phyloP scores from a whole-genome alignment of 2,888 invertebrate species.

The Caenorhabditis sinica region DNA sequence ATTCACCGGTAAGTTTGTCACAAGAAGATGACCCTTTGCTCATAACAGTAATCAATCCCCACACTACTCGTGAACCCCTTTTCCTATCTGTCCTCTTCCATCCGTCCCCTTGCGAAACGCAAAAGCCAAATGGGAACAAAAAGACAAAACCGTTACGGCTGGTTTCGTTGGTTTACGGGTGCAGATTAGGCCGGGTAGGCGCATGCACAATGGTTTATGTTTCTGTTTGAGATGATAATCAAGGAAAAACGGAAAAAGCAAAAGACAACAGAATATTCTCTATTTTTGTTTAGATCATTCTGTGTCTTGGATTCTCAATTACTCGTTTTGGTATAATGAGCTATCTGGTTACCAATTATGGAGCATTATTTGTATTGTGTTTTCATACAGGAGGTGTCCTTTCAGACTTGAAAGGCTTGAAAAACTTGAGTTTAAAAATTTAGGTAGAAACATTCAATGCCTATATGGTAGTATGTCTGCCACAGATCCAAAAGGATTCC shows the following conservation, averaged over 20 bases:
- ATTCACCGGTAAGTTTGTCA: constrained; percentile 79
- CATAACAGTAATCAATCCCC: not conserved
- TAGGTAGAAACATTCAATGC: too few species aligned
- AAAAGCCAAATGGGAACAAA: not conserved
- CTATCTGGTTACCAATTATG: not conserved
- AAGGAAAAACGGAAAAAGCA: constrained; percentile 6
- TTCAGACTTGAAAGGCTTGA: too few species aligned
- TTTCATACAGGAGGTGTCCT: not conserved
- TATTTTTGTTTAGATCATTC: constrained; percentile 2
- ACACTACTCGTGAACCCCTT: too few species aligned
- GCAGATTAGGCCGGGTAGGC: constrained; percentile 36
- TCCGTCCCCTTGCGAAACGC: not conserved
- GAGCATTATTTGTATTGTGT: not conserved
- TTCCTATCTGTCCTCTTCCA: too few species aligned
- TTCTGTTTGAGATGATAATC: constrained; percentile 1
- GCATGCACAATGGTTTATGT: constrained; percentile 56
- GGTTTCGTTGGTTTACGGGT: not conserved
- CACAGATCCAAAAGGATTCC: too few species aligned
- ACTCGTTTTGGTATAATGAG: not conserved
- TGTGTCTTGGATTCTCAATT: not conserved
- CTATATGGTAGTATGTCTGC: too few species aligned
- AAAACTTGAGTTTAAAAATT: too few species aligned
- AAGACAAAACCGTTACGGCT: constrained; percentile 17
- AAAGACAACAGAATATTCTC: not conserved
- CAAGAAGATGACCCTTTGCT: too few species aligned